Evolutionary conservation across 2,888 invertebrate species (phyloP).

Genomic region (Dolichomitus sp.): DNA sequence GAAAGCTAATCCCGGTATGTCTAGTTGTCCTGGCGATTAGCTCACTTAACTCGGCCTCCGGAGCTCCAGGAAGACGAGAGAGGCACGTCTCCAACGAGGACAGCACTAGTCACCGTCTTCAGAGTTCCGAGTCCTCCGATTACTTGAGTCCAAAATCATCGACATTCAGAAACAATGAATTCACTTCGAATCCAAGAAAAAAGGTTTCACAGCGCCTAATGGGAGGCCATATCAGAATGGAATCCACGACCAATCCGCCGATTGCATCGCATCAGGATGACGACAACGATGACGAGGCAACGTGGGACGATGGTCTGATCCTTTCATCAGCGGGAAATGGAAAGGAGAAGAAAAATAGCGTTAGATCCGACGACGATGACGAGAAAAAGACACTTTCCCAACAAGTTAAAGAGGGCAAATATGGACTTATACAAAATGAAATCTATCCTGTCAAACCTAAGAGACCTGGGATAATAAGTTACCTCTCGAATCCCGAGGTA

Average conservation of each 20-base stretch:
- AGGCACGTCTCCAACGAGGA: slow-evolving; percentile 62
- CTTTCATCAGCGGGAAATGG: slow-evolving; percentile 91
- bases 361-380: slow-evolving; percentile 88
- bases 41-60: slow-evolving; percentile 62
- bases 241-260: slow-evolving; percentile 80
- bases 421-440: slow-evolving; percentile 95
- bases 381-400: slow-evolving; percentile 95
- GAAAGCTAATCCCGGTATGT: slow-evolving; percentile 68
- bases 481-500: slow-evolving; percentile 93
- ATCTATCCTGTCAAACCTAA: slow-evolving; percentile 91
- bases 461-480: slow-evolving; percentile 94
- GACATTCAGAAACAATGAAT: slow-evolving; percentile 71
- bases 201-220: slow-evolving; percentile 84
- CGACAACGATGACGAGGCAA: slow-evolving; percentile 72
- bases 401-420: slow-evolving; percentile 96
- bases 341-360: slow-evolving; percentile 86
- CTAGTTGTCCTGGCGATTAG: slow-evolving; percentile 69
- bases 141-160: slow-evolving; percentile 60
- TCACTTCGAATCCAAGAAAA: slow-evolving; percentile 67
- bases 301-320: slow-evolving; percentile 88
- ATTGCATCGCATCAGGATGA: slow-evolving; percentile 78
- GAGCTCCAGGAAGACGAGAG: slow-evolving; percentile 56
- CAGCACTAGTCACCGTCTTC: slow-evolving; percentile 71
- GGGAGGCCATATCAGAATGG: slow-evolving; percentile 52
- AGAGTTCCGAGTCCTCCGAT: background rate